Base-by-base conservation (phyloP, 1,140 invertebrate genomes). In the Drosophila pseudoananassae region DNA sequence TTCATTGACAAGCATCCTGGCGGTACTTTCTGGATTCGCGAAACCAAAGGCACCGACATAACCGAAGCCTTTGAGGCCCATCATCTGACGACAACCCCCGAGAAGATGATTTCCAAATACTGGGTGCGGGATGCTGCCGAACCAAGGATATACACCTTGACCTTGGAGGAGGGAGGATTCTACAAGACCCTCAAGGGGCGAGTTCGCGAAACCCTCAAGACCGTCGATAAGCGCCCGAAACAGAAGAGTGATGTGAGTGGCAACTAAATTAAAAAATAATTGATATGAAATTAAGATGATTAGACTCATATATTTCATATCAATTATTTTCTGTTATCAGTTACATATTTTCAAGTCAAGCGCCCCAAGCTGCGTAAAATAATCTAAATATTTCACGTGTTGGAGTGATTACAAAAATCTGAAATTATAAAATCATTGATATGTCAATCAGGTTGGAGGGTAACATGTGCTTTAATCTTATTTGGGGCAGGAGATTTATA, bases 21-120 rank as follows among this genome's bases (percentile, higher is more conserved):
- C 25, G 95, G 96, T 12, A 5, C 89, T 10, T 94, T 95, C 76
- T 96, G 95, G 95, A 80, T 96, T 14, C 60, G 90, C 6, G 69
- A 95, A 12, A 95, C 95, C 1, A 93, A 93, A 82, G 95, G 95
- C 0, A 95, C 94, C 0, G 95, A 96, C 74, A 95, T 96, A 2
- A 96, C 95, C 1, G 95, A 96, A 91, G 92, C 93, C 8, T 96
- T 96, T 63, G 94, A 96, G 92, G 72, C 79, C 1, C 94, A 94
- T 90, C 95, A 95, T 76, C 74, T 94, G 17, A 91, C 91, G 1
- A 72, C 91, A 0, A 33, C 55, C 0, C 92, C 95, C 0, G 91
- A 93, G 53, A 92, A 91, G 25, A 74, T 95, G 29, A 89, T 96
- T 1, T 85, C 91, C 3, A 95, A 94, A 68, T 96, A 93, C 76